Conservation (phyloP, 2,113 vertebrate genomes). For the Euleptes europaea region DNA sequence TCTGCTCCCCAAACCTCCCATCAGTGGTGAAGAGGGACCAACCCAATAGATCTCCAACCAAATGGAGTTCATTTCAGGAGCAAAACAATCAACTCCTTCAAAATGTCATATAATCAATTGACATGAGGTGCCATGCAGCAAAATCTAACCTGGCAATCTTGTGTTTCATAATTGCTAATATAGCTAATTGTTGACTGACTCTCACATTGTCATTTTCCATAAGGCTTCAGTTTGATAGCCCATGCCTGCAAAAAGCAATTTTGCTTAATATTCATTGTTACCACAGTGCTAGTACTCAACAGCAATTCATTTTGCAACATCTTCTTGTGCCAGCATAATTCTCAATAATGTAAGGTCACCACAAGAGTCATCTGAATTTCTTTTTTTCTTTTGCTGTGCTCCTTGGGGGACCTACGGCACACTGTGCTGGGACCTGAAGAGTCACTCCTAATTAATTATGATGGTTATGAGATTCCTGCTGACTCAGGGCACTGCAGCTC, state of each 20-base stretch:
- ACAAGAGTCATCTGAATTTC: not conserved
- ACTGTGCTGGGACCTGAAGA: not conserved
- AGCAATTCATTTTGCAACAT: not conserved
- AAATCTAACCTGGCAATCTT: not conserved
- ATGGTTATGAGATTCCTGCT: not conserved
- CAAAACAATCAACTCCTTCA: not conserved
- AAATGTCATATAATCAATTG: not conserved
- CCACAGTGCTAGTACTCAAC: not conserved
- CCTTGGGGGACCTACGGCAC: not conserved
- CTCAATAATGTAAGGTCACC: conserved; percentile 11
- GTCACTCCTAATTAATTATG: conserved; percentile 24
- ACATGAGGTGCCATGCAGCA: not conserved
- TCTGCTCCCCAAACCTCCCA: too few species aligned
- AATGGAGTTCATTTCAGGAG: not conserved
- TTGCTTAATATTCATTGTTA: not conserved
- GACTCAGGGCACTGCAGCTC: conserved; percentile 9
- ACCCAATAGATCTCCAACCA: not conserved
- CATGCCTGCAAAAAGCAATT: not conserved
- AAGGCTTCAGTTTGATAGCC: conserved; percentile 5
- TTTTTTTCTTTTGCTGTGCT: not conserved
- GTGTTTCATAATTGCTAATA: not conserved
- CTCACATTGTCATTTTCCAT: not conserved
- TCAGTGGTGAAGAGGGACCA: too few species aligned
- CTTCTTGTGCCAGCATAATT: conserved; percentile 5
- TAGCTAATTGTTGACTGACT: not conserved